These are phyloP conservation scores for Corapipo altera DNA, from an alignment of 2,113 vertebrate species.

Conservation along the genomic window DNA sequence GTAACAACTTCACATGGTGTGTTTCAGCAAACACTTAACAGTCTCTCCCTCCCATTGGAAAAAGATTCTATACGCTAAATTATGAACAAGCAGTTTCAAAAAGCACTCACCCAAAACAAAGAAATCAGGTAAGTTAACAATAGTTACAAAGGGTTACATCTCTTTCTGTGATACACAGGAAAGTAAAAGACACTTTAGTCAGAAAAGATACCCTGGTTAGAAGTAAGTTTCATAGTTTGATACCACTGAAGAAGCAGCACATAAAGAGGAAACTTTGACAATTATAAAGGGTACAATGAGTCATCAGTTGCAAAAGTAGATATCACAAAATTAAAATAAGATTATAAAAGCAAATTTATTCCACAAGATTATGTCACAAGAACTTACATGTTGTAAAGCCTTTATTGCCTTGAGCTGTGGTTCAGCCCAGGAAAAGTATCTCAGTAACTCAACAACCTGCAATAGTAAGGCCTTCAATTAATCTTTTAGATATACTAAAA, in stretches of 20 bases:
- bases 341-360: background rate
- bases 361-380: background rate
- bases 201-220: background rate
- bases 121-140: background rate
- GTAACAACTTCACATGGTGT: background rate
- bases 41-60: background rate
- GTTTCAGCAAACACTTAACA: background rate
- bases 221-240: background rate
- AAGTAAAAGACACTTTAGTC: background rate
- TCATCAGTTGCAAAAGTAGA: background rate
- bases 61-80: rapidly evolving
- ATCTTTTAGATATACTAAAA: background rate
- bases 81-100: background rate
- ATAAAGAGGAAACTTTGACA: background rate
- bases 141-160: background rate
- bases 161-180: background rate
- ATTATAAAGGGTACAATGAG: background rate
- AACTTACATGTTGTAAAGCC: slow-evolving; percentile 94
- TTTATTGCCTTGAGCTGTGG: slow-evolving; percentile 97
- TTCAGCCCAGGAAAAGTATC: slow-evolving; percentile 98
- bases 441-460: slow-evolving; percentile 94
- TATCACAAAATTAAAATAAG: background rate
- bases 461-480: slow-evolving; percentile 32
- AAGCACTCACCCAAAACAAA: background rate
- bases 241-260: background rate